Evolutionary conservation across 2,113 vertebrate species (phyloP), one percentile per base, ranked within the genome.

Genomic region (Pelecanus crispus): DNA sequence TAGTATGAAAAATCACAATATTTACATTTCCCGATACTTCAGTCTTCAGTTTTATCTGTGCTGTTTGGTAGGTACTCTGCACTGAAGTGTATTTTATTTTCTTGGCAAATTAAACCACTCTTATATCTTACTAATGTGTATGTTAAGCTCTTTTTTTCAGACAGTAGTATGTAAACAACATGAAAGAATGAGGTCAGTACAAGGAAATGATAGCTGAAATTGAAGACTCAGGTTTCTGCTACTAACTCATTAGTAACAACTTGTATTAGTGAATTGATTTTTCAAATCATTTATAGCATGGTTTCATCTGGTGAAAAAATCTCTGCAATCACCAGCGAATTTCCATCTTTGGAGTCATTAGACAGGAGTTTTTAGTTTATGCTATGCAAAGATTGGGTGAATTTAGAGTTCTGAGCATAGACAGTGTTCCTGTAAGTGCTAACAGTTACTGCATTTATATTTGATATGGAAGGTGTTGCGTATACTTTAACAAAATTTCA

Each of bases 151-250:
- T 52, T 58, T 71, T 71, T 67, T 92, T 36, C 32, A 67, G 47
- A 68, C 29, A 65, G 56, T 61, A 88, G 16, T 44, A 66, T 77
- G 79, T 90, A 96, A 96, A 88, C 58, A 92, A 13, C 21, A 29
- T 94, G 44, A 94, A 95, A 93, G 56, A 94, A 91, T 61, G 70
- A 86, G 65, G 36, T 84, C 72, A 36, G 44, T 93, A 63, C 66
- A 84, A 67, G 61, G 68, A 89, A 94, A 56, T 40, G 8, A 58
- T 83, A 91, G 38, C 44, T 91, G 61, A 67, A 67, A 63, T 25
- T 50, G 34, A 72, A 83, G 77, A 40, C 50, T 71, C 49, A 32
- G 13, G 13, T 89, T 91, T 94, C 59, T 81, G 25, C 77, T 79
- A 32, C 34, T 55, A 68, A 47, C 9, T 91, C 16, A 8, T 73